These are phyloP conservation scores for Brachyalestes nurse DNA, from an alignment of 2,797 vertebrate genomes.

Conservation along the genomic window DNA sequence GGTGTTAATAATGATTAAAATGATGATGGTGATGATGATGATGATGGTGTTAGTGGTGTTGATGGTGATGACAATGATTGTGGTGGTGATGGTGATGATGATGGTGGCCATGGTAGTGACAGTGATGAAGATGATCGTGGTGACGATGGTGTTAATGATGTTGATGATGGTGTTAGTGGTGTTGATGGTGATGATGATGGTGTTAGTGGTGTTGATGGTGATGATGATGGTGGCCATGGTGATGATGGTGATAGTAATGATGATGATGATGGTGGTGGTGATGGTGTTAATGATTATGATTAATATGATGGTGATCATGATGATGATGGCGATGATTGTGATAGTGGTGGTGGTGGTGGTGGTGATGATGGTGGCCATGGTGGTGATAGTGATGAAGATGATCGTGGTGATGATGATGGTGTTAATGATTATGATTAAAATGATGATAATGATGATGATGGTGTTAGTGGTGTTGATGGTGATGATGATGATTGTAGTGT, in stretches of 20 bases:
- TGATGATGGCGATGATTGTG: neutral
- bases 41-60: neutral
- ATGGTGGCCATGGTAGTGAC: too few relatives aligned
- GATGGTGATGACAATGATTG: too few relatives aligned
- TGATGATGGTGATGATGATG: neutral
- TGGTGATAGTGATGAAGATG: neutral
- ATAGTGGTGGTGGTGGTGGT: neutral
- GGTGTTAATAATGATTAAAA: neutral
- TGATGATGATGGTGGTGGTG: neutral
- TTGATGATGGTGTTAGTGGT: neutral
- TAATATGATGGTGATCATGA: neutral
- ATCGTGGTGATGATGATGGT: neutral
- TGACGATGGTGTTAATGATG: neutral
- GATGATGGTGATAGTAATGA: too few relatives aligned
- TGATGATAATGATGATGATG: neutral
- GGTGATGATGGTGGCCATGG: neutral
- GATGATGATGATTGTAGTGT: neutral
- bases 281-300: neutral
- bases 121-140: neutral
- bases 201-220: too few relatives aligned
- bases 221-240: too few relatives aligned
- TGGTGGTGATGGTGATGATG: too few relatives aligned
- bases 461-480: neutral
- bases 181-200: too few relatives aligned
- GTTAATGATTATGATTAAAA: neutral